Evolutionary conservation across 1,140 invertebrate genomes (phyloP), one percentile per base, ranked within the genome.

Genomic region (Dysdera silvatica): DNA sequence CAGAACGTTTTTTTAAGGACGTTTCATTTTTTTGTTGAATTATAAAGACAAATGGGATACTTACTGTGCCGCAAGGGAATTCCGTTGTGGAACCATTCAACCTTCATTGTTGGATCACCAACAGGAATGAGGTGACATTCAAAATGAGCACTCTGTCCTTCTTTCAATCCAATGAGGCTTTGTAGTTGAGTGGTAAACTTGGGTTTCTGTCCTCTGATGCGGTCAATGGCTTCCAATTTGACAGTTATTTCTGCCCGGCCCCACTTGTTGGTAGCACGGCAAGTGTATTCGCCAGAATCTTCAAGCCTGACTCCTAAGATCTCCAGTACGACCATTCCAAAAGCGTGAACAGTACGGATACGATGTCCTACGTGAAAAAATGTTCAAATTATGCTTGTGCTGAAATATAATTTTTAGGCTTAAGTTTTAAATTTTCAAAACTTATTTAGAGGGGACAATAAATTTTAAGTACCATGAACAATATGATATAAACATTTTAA

Each of bases 71-170:
- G 81, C 45, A 95, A 72, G 26, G 89, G 88, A 71, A 89, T 81
- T 5, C 89, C 90, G 74, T 96, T 93, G 67, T 95, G 89, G 76
- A 91, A 95, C 93, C 93, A 97, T 78, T 96, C 93, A 18, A 97
- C 89, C 72, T 89, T 89, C 77, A 96, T 83, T n/a, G 88, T 83
- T 10, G 91, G 90, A 80, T 96, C 92, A 68, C 93, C 88, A 32
- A 93, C 82, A 20, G 92, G 92, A 72, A 91, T 88, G 31, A 96
- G 84, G 79, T 71, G 67, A 53, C 73, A 75, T 66, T 77, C 76
- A 33, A 78, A 73, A 61, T 94, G 92, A 54, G 89, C 89, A 73
- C 87, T 91, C 77, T 91, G 87, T 1, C 88, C 88, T 78, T 95
- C 91, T 40, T 87, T 92, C 24, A 96, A 78, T 60, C 88, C 88